phyloP scores from a whole-genome alignment of 2,797 vertebrate species.

The Lithobates pipiens region DNA sequence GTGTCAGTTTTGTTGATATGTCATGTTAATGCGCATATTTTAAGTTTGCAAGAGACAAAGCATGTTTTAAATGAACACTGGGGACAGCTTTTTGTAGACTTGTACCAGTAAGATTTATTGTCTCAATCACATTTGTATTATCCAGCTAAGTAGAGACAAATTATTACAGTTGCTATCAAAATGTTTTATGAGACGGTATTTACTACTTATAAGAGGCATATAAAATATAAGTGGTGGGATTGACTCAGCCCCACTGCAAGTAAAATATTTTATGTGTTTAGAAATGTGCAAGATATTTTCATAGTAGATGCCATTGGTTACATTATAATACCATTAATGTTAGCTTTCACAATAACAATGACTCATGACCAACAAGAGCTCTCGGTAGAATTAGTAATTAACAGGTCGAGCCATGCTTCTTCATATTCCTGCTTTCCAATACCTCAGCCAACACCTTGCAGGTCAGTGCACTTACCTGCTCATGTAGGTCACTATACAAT shows the following conservation, averaged over 20 bases:
- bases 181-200: slow-evolving; percentile 46
- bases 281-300: slow-evolving; percentile 30
- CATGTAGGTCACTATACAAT: too few species aligned
- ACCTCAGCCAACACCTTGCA: too few species aligned
- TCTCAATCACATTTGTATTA: slow-evolving; percentile 40
- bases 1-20: background rate
- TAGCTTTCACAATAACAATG: slow-evolving; percentile 3
- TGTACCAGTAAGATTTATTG: slow-evolving; percentile 41
- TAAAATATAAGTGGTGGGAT: slow-evolving; percentile 29
- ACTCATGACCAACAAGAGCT: background rate
- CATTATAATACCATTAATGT: slow-evolving; percentile 8
- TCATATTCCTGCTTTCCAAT: too few species aligned
- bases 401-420: too few species aligned
- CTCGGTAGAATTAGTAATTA: background rate
- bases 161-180: slow-evolving; percentile 40
- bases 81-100: slow-evolving; percentile 13
- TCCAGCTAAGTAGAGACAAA: slow-evolving; percentile 41
- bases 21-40: background rate
- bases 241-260: slow-evolving; percentile 45
- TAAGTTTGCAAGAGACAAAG: background rate
- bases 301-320: slow-evolving; percentile 23
- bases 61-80: slow-evolving; percentile 7
- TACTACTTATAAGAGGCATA: slow-evolving; percentile 44
- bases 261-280: slow-evolving; percentile 33
- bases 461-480: too few species aligned